Conservation (phyloP, 1,140 invertebrate genomes). For the Bombus breviceps region DNA sequence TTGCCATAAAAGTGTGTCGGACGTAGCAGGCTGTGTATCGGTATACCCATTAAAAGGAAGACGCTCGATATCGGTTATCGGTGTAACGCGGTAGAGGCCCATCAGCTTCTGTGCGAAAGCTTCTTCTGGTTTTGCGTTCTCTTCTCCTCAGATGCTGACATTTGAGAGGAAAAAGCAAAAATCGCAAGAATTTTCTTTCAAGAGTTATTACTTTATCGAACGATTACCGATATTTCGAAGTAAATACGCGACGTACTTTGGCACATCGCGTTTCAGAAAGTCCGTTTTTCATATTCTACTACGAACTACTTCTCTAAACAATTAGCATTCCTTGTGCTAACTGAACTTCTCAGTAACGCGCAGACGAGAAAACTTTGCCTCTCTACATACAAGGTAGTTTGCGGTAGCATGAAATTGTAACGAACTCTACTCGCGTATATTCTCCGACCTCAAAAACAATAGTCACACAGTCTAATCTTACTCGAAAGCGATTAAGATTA, state of each 20-base stretch:
- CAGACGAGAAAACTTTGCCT: not conserved
- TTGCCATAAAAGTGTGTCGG: conserved; percentile 59
- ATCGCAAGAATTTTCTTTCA: not conserved
- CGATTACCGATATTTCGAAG: not conserved
- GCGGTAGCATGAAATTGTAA: not conserved
- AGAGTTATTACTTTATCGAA: not conserved
- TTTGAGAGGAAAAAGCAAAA: accelerated
- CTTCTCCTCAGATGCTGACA: not conserved
- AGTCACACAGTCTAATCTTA: no score
- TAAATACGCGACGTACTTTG: not conserved
- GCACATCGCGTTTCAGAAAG: not conserved
- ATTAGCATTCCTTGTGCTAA: not conserved
- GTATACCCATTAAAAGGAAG: conserved; percentile 60
- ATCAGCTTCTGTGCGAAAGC: conserved; percentile 22
- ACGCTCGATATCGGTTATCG: conserved; percentile 59
- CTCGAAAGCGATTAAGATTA: no score
- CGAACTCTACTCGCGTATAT: not conserved
- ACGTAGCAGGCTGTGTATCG: conserved; percentile 43
- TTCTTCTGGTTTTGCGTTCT: conserved; percentile 15
- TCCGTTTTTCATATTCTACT: not conserved
- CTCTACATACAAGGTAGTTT: not conserved
- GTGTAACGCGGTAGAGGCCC: conserved; percentile 25
- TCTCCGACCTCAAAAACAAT: no score
- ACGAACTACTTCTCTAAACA: not conserved
- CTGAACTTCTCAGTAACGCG: not conserved